Evolutionary conservation across 2,113 vertebrate genomes (phyloP).

Genomic region (Diphyllodes magnificus): DNA sequence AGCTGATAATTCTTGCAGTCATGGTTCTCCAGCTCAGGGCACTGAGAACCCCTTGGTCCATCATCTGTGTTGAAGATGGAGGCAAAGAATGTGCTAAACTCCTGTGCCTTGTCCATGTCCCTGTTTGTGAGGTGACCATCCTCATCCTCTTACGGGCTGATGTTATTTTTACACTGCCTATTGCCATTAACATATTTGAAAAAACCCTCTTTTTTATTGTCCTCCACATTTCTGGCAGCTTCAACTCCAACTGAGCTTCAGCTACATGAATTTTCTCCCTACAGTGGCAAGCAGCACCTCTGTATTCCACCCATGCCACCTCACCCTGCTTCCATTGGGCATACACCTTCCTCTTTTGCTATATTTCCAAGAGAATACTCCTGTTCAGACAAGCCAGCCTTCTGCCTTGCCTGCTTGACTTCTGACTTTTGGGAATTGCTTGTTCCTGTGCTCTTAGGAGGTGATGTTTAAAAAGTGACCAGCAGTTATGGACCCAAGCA

Average conservation of each 20-base stretch:
- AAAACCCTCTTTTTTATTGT: not conserved
- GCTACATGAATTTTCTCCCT: fast-evolving
- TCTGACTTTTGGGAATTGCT: not conserved
- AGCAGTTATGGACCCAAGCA: not conserved
- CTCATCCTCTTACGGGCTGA: fast-evolving
- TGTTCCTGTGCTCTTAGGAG: not conserved
- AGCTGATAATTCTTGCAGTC: fast-evolving
- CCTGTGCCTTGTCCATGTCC: not conserved
- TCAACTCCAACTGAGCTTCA: not conserved
- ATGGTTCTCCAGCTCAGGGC: not conserved
- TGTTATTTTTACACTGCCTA: not conserved
- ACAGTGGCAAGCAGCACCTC: not conserved
- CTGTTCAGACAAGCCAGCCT: not conserved
- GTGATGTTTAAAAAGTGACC: not conserved
- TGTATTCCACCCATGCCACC: not conserved
- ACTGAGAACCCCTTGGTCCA: not conserved
- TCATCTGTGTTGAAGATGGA: not conserved
- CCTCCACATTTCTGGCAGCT: not conserved
- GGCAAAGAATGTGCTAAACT: not conserved
- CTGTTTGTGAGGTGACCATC: not conserved
- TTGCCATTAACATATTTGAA: not conserved
- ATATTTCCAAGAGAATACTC: not conserved
- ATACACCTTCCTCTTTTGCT: not conserved
- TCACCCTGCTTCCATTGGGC: not conserved
- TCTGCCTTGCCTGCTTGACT: not conserved